Base-by-base conservation (phyloP, 2,888 invertebrate species). In the Acholoe squamosa region DNA sequence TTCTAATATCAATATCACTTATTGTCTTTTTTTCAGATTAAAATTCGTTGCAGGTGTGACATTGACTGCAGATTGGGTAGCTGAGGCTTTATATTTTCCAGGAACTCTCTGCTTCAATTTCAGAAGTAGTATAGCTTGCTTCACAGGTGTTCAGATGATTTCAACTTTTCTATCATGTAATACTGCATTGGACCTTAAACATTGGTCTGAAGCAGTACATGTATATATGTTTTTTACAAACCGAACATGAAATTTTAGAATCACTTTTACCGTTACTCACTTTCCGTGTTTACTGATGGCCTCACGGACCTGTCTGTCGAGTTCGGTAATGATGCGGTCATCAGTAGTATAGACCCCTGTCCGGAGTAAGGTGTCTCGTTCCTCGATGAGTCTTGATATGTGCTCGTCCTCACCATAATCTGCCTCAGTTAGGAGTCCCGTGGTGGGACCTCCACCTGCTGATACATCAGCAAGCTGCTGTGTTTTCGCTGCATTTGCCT, bases 341-440 rank as follows among this genome's bases (percentile, higher is more conserved):
- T 95, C 95, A 52, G 94, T 94, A 33, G 95, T 94, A 93, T 96
- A 96, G 19, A 95, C 95, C n/a, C 96, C 96, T 25, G 96, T 96
- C 86, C 95, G 92, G 52, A 96, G 93, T n/a, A 96, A 92, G 0
- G 94, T 94, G 92, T 96, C 96, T 22, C 95, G 93, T 91, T 96
- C 96, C 91, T 96, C 95, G 19, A 96, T 95, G 67, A 96, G 93
- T 33, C 95, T 92, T 5, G 94, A 93, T 34, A 96, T 93, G 89
- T 95, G 95, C 67, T 95, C 95, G 91, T 95, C 95, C 0, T 84
- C 89, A 0, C 76, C 86, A 22, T 51, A 43, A n/a, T 43, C 31
- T 1, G 12, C 31, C 34, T 34, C n/a, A 7, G 84, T 33, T 7
- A 33, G 80, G 80, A 34, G n/a, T 0, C 52, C 77, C 22, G 25